These are phyloP conservation scores for Tinamus guttatus DNA, from an alignment of 2,113 vertebrate genomes.

Conservation along the genomic window DNA sequence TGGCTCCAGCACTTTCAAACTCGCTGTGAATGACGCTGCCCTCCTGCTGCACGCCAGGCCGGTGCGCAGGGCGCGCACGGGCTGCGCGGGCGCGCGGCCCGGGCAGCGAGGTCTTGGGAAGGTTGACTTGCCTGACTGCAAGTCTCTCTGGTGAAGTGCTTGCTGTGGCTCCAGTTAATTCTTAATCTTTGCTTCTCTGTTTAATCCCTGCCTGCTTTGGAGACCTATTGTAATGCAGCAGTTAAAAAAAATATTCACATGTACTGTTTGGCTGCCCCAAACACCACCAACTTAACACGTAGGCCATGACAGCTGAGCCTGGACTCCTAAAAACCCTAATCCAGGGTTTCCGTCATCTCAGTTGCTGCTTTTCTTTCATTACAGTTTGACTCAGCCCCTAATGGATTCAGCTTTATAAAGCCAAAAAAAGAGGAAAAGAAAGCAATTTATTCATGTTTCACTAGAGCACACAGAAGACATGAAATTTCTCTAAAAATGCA, in stretches of 20 bases:
- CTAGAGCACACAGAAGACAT: slow-evolving; percentile 71
- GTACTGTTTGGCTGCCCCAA: slow-evolving; percentile 81
- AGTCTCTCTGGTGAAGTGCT: slow-evolving; percentile 10
- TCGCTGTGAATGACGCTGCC: neutral
- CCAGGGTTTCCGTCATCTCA: slow-evolving; percentile 67
- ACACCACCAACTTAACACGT: slow-evolving; percentile 86
- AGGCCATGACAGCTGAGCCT: slow-evolving; percentile 53
- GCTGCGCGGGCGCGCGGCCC: too few species aligned
- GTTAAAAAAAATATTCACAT: slow-evolving; percentile 79
- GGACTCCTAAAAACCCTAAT: slow-evolving; percentile 71
- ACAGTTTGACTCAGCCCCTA: slow-evolving; percentile 72
- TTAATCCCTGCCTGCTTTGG: slow-evolving; percentile 73
- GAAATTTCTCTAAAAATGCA: slow-evolving; percentile 86
- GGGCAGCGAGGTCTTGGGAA: neutral
- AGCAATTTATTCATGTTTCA: slow-evolving; percentile 84
- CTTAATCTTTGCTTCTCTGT: slow-evolving; percentile 55
- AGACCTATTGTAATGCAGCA: slow-evolving; percentile 65
- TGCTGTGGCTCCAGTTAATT: slow-evolving; percentile 52
- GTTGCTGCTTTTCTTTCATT: slow-evolving; percentile 78
- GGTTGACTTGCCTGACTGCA: neutral
- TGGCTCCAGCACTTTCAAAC: neutral
- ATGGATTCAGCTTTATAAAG: slow-evolving; percentile 80
- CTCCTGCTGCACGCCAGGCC: accelerated
- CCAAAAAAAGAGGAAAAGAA: slow-evolving; percentile 74
- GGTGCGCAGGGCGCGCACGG: neutral